These are phyloP conservation scores for Hydractinia echinata DNA, from an alignment of 30 jellyfish, hydroid and myxozoan genomes.

Conservation along the genomic window DNA sequence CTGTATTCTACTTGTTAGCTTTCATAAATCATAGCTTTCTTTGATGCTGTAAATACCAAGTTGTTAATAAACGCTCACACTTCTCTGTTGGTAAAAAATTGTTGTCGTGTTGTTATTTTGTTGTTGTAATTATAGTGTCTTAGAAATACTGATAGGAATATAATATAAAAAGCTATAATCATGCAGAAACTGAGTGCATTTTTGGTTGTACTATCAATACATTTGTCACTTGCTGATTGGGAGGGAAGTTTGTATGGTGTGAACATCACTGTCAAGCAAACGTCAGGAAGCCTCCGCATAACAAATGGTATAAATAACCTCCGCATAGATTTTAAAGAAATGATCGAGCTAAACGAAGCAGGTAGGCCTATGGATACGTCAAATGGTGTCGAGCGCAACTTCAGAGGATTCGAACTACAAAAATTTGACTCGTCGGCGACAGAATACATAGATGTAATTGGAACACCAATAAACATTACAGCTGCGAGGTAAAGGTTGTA, in stretches of 20 bases:
- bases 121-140: too few species aligned
- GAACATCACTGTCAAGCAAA: background rate
- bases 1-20: too few species aligned
- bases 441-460: constrained; percentile 1
- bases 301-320: background rate
- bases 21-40: too few species aligned
- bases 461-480: constrained; percentile 5
- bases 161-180: too few species aligned
- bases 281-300: constrained; percentile 19
- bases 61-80: too few species aligned
- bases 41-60: too few species aligned
- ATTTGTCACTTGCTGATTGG: constrained; percentile 8
- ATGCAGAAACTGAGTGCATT: too few species aligned
- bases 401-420: background rate
- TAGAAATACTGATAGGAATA: too few species aligned
- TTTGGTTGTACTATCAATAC: background rate
- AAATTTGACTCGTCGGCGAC: background rate
- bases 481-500: background rate
- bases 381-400: background rate
- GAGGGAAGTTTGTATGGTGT: constrained; percentile 1
- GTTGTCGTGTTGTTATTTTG: too few species aligned
- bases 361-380: constrained; percentile 1
- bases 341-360: constrained; percentile 3
- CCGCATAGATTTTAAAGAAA: background rate
- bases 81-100: too few species aligned